A percentile compares a stretch with the other conserved stretches of the same genome.
These are phyloP conservation scores for Chaetodon trifascialis DNA, from an alignment of 2,113 vertebrate species.

Conservation along the genomic window DNA sequence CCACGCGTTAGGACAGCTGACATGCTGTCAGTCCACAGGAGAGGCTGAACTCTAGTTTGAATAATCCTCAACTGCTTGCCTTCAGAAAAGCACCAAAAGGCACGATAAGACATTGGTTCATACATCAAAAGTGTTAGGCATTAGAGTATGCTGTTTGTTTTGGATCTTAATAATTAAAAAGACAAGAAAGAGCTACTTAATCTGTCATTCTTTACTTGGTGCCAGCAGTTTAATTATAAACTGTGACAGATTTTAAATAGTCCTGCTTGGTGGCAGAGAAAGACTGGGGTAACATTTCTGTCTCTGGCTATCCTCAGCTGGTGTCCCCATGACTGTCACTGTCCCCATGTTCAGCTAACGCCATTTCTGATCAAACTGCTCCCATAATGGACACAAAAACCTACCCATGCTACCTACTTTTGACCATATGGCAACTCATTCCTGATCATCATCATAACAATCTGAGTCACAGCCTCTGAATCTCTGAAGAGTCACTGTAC, in stretches of 20 bases:
- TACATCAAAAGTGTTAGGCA: not conserved
- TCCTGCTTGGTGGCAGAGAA: constrained; percentile 21
- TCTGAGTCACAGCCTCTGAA: not conserved
- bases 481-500: not conserved
- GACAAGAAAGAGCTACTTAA: constrained; percentile 1
- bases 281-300: constrained; percentile 39
- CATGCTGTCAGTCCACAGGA: constrained; percentile 60
- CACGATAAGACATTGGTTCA: not conserved
- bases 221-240: constrained; percentile 61
- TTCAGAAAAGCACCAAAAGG: constrained; percentile 27
- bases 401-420: not conserved
- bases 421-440: not conserved
- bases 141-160: not conserved
- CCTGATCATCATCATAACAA: not conserved
- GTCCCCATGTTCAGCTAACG: not conserved
- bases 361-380: constrained; percentile 5
- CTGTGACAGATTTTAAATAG: constrained; percentile 69
- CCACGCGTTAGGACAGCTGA: constrained; percentile 78
- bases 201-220: not conserved
- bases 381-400: constrained; percentile 12
- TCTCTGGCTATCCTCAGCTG: constrained; percentile 38
- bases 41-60: constrained; percentile 40
- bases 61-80: constrained; percentile 26
- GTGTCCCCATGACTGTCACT: constrained; percentile 20
- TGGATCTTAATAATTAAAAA: constrained; percentile 16